A percentile compares a stretch with the other conserved stretches of the same genome.
Conservation (phyloP, 2,888 invertebrate species). For the Flexamia atlantica region DNA sequence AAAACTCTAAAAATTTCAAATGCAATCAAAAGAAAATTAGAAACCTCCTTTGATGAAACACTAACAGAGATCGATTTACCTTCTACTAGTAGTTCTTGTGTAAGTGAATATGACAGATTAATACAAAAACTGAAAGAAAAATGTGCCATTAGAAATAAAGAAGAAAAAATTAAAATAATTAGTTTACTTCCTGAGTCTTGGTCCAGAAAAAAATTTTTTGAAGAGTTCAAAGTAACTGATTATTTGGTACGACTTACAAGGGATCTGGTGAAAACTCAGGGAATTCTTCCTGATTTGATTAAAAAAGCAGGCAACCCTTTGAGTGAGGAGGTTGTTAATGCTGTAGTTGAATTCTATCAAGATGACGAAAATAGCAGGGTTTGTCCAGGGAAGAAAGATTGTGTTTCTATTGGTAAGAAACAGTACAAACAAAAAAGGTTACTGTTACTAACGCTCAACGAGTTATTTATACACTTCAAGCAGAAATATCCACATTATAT, state of each 20-base stretch:
- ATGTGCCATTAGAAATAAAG: slow-evolving; percentile 29
- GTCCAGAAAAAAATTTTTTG: slow-evolving; percentile 28
- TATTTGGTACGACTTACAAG: slow-evolving; percentile 34
- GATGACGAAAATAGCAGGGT: slow-evolving; percentile 33
- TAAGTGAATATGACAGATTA: slow-evolving; percentile 20
- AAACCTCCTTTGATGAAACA: background rate
- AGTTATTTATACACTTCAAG: slow-evolving; percentile 12
- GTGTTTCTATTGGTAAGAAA: slow-evolving; percentile 6
- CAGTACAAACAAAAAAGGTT: slow-evolving; percentile 16
- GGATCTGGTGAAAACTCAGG: slow-evolving; percentile 16
- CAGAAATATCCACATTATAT: background rate
- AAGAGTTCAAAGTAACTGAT: slow-evolving; percentile 33
- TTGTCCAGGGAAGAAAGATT: slow-evolving; percentile 24
- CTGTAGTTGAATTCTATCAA: slow-evolving; percentile 13
- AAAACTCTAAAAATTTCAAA: no score
- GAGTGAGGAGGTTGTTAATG: background rate
- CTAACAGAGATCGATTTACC: background rate
- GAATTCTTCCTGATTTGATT: slow-evolving; percentile 23
- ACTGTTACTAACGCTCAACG: slow-evolving; percentile 2
- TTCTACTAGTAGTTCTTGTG: background rate
- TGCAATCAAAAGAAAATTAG: no score
- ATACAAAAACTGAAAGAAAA: slow-evolving; percentile 42
- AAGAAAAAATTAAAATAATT: slow-evolving; percentile 48
- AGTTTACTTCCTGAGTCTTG: slow-evolving; percentile 44
- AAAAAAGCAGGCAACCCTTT: no score